Percentiles rank a stretch among this genome's conserved stretches.
Evolutionary conservation across 2,113 vertebrate species (phyloP).

Genomic region (Dicerorhinus sumatrensis): DNA sequence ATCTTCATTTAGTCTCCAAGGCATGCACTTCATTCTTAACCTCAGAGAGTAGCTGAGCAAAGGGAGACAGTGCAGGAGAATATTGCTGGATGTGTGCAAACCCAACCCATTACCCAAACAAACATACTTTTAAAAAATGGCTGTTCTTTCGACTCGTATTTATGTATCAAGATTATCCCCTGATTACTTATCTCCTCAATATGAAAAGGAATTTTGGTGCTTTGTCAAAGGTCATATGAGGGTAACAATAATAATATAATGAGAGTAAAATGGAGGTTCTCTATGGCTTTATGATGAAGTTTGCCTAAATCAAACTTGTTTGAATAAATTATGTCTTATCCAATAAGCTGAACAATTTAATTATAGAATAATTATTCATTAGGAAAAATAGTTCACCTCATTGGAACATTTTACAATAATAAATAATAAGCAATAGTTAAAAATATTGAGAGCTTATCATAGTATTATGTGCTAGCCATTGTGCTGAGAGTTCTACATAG

Average conservation of each 20-base stretch:
- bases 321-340: background rate
- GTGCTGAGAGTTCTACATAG: background rate
- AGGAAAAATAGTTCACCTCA: constrained; percentile 35
- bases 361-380: background rate
- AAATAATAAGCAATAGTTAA: background rate
- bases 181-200: background rate
- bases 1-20: background rate
- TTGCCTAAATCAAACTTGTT: background rate
- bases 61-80: background rate
- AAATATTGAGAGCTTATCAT: background rate
- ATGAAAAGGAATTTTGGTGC: background rate
- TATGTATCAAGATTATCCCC: background rate
- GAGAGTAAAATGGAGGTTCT: background rate
- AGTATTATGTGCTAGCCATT: background rate
- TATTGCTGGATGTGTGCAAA: background rate
- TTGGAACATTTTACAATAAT: background rate
- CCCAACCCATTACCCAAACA: background rate
- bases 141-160: background rate
- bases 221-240: background rate
- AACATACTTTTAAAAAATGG: background rate
- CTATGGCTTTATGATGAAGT: background rate
- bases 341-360: background rate
- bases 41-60: background rate
- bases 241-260: background rate
- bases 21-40: background rate